These are phyloP conservation scores for Pseudachorutes palmiensis DNA, from an alignment of 1,140 invertebrate species.

Conservation along the genomic window DNA sequence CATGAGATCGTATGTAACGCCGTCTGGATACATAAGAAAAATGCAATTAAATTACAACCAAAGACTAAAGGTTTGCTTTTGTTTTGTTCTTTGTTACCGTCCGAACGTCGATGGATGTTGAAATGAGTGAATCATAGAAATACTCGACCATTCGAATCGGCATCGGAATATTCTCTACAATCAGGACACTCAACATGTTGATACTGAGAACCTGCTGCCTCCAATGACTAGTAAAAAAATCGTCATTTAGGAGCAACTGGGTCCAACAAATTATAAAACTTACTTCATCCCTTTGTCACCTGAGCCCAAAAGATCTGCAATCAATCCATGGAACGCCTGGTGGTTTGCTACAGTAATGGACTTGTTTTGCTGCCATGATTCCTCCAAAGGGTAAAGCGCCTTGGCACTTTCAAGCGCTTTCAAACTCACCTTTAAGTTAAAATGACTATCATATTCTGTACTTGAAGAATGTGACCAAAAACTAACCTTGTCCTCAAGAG, in stretches of 20 bases:
- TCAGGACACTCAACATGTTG: conserved; percentile 59
- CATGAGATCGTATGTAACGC: conserved; percentile 22
- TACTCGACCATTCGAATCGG: conserved; percentile 56
- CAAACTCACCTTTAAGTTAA: conserved; percentile 6
- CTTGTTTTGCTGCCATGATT: too few relatives aligned
- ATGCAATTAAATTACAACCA: too few relatives aligned
- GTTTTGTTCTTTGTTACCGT: conserved; percentile 47
- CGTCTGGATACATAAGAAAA: conserved; percentile 14
- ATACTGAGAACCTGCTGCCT: conserved; percentile 64
- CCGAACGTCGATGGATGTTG: conserved; percentile 67
- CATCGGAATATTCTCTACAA: conserved; percentile 61
- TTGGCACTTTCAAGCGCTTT: conserved; percentile 1
- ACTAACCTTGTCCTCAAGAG: conserved; percentile 14
- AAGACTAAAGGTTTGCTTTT: conserved; percentile 7
- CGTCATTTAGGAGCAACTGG: background rate
- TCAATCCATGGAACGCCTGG: conserved; percentile 52
- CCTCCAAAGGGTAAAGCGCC: conserved; percentile 14
- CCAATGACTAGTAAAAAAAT: conserved; percentile 59
- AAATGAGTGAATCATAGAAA: conserved; percentile 58
- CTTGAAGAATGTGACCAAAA: background rate
- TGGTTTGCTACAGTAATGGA: conserved; percentile 44
- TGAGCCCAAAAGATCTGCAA: conserved; percentile 54
- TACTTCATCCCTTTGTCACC: conserved; percentile 60
- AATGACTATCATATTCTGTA: background rate
- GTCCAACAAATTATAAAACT: conserved; percentile 10